phyloP scores from a whole-genome alignment of 2,888 invertebrate genomes.

The Euplagia quadripunctaria region DNA sequence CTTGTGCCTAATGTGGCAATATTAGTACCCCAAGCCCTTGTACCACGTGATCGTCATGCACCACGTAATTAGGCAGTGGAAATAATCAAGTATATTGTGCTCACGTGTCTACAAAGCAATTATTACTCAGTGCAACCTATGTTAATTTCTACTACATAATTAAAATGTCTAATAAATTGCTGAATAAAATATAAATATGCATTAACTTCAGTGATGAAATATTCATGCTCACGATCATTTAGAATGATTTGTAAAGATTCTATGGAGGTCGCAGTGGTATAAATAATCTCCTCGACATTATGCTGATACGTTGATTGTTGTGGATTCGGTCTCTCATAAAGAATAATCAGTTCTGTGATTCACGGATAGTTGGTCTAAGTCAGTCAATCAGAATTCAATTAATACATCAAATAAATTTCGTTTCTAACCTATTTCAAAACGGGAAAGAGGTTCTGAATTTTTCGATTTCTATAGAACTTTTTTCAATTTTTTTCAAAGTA shows the following conservation, averaged over 20 bases:
- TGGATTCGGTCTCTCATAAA: neutral
- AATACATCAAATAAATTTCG: neutral
- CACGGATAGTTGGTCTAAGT: neutral
- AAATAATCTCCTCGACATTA: neutral
- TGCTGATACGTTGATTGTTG: neutral
- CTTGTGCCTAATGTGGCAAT: too few relatives aligned
- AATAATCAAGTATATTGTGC: neutral
- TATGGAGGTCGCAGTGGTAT: neutral
- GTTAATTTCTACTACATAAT: neutral
- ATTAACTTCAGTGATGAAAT: neutral
- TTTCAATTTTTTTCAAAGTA: too few relatives aligned
- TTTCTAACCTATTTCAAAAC: too few relatives aligned
- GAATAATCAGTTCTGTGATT: neutral
- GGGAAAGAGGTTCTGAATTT: too few relatives aligned
- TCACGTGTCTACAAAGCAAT: neutral
- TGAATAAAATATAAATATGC: conserved; percentile 3
- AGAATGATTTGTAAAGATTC: neutral
- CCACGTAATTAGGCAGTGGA: too few relatives aligned
- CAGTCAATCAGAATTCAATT: neutral
- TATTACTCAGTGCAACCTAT: neutral
- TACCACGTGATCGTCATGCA: too few relatives aligned
- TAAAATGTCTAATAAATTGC: neutral
- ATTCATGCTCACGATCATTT: neutral
- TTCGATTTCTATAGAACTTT: too few relatives aligned
- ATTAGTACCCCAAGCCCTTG: too few relatives aligned